Evolutionary conservation across 2,113 vertebrate species (phyloP).

Genomic region (Pollachius pollachius): DNA sequence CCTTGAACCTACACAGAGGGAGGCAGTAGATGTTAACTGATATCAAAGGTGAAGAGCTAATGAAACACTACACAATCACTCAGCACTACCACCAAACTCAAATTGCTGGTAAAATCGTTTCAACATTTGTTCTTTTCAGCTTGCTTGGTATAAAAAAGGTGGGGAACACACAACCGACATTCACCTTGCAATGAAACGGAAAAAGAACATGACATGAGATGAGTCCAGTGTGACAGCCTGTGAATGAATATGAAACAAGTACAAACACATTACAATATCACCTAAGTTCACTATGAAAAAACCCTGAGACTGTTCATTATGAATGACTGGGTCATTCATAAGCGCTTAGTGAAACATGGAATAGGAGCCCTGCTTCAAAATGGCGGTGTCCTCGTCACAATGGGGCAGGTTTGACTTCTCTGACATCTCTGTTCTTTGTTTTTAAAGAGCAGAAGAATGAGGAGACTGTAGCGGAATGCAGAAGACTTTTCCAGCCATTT

Average conservation of each 20-base stretch:
- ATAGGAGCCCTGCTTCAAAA: slow-evolving; percentile 15
- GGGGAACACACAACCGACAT: slow-evolving; percentile 3
- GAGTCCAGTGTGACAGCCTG: slow-evolving; percentile 23
- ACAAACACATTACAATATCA: slow-evolving; percentile 12
- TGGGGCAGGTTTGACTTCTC: slow-evolving; percentile 3
- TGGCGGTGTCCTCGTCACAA: not conserved
- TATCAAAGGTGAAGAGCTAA: not conserved
- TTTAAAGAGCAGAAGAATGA: slow-evolving; percentile 26
- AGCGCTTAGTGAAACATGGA: not conserved
- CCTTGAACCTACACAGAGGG: slow-evolving; percentile 84
- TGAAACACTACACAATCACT: no score
- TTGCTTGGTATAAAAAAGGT: slow-evolving; percentile 20
- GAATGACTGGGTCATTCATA: slow-evolving; percentile 11
- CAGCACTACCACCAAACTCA: slow-evolving; percentile 1
- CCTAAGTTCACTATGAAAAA: slow-evolving; percentile 1
- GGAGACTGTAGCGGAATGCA: not conserved
- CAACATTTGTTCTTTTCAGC: slow-evolving; percentile 7
- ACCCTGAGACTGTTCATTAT: no score
- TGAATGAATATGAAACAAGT: slow-evolving; percentile 8
- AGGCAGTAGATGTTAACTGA: not conserved
- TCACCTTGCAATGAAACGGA: slow-evolving; percentile 4
- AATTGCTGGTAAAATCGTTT: not conserved
- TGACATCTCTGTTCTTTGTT: slow-evolving; percentile 4
- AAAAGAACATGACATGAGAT: slow-evolving; percentile 16
- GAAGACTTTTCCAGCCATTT: slow-evolving; percentile 30